Percentiles rank a stretch among this genome's conserved stretches.
Evolutionary conservation across 2,888 invertebrate genomes (phyloP).

Genomic region (Eulithis prunata): DNA sequence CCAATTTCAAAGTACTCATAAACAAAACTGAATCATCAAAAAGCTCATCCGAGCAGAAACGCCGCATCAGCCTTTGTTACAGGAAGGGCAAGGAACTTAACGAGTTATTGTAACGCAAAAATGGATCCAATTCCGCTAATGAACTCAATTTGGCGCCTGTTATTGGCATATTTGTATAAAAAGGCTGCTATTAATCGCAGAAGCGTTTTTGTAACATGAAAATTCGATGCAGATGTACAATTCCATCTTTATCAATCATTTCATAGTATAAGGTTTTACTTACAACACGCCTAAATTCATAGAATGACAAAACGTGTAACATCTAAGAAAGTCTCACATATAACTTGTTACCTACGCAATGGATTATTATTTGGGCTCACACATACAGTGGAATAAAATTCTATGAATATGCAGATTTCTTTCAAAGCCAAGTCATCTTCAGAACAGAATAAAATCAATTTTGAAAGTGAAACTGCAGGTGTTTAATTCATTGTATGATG

Average conservation of each 20-base stretch:
- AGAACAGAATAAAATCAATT: too few species aligned
- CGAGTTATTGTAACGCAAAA: conserved; percentile 37
- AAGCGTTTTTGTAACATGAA: background rate
- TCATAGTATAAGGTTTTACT: too few species aligned
- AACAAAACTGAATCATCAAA: conserved; percentile 17
- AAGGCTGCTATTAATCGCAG: conserved; percentile 24
- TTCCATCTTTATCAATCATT: background rate
- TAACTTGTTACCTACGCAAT: too few species aligned
- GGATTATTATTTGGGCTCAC: too few species aligned
- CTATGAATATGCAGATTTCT: too few species aligned
- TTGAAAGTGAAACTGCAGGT: too few species aligned
- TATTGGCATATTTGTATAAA: conserved; percentile 38
- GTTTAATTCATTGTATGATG: too few species aligned
- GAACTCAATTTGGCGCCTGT: conserved; percentile 33
- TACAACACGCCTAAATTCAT: too few species aligned
- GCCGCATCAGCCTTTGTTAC: conserved; percentile 21
- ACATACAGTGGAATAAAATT: too few species aligned
- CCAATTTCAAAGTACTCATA: conserved; percentile 9
- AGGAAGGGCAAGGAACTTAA: conserved; percentile 24
- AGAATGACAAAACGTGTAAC: too few species aligned
- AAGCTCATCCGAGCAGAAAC: conserved; percentile 20
- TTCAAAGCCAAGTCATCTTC: too few species aligned
- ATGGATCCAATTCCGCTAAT: conserved; percentile 35
- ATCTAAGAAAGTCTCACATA: too few species aligned
- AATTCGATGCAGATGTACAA: conserved; percentile 2